Evolutionary conservation across 2,797 vertebrate genomes (phyloP), one percentile per base, ranked within the genome.

Genomic region (Austrolebias charrua): DNA sequence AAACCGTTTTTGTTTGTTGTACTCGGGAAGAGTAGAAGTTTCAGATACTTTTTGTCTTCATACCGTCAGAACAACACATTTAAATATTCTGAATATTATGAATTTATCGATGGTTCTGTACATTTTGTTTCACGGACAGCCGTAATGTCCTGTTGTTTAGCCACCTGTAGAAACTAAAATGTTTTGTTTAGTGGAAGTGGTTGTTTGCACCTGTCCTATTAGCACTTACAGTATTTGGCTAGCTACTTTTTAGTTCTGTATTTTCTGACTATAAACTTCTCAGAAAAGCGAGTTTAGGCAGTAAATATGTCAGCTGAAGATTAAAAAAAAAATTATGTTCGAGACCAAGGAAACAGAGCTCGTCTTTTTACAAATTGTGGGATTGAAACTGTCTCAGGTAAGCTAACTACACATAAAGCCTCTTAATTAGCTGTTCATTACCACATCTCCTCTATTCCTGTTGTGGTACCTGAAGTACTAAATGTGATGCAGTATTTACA

Each of bases 331-430:
- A n/a, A 38, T 10, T 38, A 38, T 38, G 35, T 38, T 38, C 10
- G 35, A 38, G 35, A 38, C 35, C 35, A 9, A 11, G 10, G 35
- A 38, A 10, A 38, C 35, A 1, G 35, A 38, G 35, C 35, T 38
- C 35, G 12, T 13, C 29, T 58, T 13, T 24, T 58, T 89, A 82
- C 72, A 90, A 82, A 65, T 57, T 78, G 75, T 92, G 52, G 88
- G 89, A 59, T 87, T 93, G 67, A 89, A 91, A 52, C 84, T 93
- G 24, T 24, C 24, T 24, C 63, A 88, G 81, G 89, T 92, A 51
- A 83, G 78, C 15, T 60, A 50, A 54, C 29, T 16, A 49, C 33
- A 29, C 38, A 14, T 1, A 19, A 46, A 50, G 10, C 15, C 14
- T n/a, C n/a, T 61, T 35, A 44, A 64, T 6, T 2, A 68, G 18